A percentile compares a stretch with the other conserved stretches of the same genome.
These are phyloP conservation scores for Tetranychus truncatus DNA, from an alignment of 2,888 invertebrate species.

Conservation along the genomic window DNA sequence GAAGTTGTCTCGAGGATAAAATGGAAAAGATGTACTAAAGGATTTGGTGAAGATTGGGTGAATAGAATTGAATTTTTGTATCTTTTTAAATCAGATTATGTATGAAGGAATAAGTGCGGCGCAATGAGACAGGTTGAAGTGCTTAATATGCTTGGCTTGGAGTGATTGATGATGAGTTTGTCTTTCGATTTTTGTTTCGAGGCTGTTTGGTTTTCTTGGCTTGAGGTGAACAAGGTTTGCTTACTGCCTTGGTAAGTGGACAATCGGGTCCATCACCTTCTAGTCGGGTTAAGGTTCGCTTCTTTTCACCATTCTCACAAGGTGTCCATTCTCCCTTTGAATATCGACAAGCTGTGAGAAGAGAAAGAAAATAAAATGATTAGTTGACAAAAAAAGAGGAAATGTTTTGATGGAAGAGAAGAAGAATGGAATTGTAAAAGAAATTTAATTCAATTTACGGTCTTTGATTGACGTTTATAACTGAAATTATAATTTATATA, in stretches of 20 bases:
- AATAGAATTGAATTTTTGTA: background rate
- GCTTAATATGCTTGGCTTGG: background rate
- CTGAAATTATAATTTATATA: background rate
- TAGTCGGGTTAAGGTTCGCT: slow-evolving; percentile 16
- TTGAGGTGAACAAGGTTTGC: slow-evolving; percentile 21
- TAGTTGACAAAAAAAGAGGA: slow-evolving; percentile 1
- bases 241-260: slow-evolving; percentile 23
- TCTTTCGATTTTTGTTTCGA: background rate
- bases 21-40: background rate
- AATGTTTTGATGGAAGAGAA: background rate
- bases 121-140: background rate
- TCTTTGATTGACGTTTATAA: background rate
- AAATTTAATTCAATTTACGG: background rate
- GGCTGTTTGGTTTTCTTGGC: background rate
- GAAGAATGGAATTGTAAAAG: background rate
- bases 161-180: background rate
- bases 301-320: slow-evolving; percentile 18
- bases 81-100: too few relatives aligned
- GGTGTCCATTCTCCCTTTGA: slow-evolving; percentile 17
- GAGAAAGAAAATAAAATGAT: background rate
- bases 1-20: background rate
- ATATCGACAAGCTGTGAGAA: slow-evolving; percentile 16
- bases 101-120: too few relatives aligned
- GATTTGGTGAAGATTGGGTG: background rate
- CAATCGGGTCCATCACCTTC: slow-evolving; percentile 21